Conservation (phyloP, 2,113 vertebrate species). For the Proteles cristata region DNA sequence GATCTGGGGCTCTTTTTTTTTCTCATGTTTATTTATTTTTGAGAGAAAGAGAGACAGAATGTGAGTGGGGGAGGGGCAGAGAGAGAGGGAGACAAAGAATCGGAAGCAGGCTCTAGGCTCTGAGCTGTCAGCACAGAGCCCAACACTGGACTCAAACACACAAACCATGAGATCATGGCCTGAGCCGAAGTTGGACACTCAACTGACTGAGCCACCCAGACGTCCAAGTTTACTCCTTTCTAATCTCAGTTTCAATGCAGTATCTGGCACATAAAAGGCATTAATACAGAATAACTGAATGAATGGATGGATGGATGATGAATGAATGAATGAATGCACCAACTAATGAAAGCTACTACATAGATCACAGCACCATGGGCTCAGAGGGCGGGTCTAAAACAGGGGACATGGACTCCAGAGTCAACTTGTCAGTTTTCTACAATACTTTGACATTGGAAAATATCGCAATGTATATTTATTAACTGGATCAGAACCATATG, state of each 20-base stretch:
- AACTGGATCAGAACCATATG: not conserved
- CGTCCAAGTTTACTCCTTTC: not conserved
- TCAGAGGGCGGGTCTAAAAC: not conserved
- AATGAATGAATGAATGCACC: not conserved
- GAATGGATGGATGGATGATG: not conserved
- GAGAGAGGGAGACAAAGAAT: no score
- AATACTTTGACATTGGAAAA: not conserved
- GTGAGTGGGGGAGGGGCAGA: no score
- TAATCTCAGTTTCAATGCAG: not conserved
- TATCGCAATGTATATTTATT: not conserved
- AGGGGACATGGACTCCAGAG: not conserved
- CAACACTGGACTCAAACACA: no score
- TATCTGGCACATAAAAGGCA: not conserved
- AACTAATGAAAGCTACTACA: not conserved
- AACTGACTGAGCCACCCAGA: no score
- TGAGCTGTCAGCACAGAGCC: no score
- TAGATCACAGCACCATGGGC: not conserved
- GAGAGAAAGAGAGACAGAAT: no score
- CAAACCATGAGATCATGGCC: no score
- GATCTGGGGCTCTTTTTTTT: not conserved
- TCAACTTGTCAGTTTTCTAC: not conserved
- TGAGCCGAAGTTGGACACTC: no score
- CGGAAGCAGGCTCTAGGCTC: no score
- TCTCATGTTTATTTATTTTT: no score
- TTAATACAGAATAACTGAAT: not conserved